These are phyloP conservation scores for Papilio protenor DNA, from an alignment of 2,888 invertebrate species.

Conservation along the genomic window DNA sequence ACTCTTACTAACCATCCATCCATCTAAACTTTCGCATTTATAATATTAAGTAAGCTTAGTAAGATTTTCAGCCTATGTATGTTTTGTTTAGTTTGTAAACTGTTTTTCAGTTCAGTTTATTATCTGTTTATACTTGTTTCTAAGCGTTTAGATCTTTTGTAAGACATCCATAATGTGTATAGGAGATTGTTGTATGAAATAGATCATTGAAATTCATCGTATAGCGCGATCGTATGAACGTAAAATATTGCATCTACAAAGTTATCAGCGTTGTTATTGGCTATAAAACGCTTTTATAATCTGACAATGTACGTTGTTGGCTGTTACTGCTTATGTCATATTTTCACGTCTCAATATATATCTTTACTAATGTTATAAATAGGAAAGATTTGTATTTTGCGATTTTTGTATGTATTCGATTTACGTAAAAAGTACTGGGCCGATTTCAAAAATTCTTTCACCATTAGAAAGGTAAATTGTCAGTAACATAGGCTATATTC, in stretches of 20 bases:
- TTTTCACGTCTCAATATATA: background rate
- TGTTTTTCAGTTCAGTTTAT: too few species aligned
- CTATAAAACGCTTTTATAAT: conserved; percentile 30
- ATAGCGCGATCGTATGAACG: conserved; percentile 3
- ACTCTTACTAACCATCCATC: too few species aligned
- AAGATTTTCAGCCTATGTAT: background rate
- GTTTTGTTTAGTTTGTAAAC: background rate
- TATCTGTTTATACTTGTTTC: background rate
- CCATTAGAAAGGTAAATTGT: too few species aligned
- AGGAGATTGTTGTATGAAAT: background rate
- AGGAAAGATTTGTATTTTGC: too few species aligned
- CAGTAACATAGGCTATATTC: too few species aligned
- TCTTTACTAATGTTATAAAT: too few species aligned
- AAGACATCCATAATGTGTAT: background rate
- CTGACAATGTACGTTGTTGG: conserved; percentile 6
- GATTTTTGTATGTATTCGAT: too few species aligned
- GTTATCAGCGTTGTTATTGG: conserved; percentile 45
- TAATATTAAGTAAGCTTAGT: too few species aligned
- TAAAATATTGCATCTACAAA: conserved; percentile 46
- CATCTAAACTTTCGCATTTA: too few species aligned
- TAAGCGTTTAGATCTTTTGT: background rate
- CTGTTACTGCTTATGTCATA: conserved; percentile 1
- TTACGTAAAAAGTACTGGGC: too few species aligned
- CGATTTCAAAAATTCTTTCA: too few species aligned
- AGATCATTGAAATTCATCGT: conserved; percentile 16